Percentiles rank a stretch among this genome's conserved stretches.
phyloP scores from a whole-genome alignment of 2,797 vertebrate species.

The Gastrophryne carolinensis region DNA sequence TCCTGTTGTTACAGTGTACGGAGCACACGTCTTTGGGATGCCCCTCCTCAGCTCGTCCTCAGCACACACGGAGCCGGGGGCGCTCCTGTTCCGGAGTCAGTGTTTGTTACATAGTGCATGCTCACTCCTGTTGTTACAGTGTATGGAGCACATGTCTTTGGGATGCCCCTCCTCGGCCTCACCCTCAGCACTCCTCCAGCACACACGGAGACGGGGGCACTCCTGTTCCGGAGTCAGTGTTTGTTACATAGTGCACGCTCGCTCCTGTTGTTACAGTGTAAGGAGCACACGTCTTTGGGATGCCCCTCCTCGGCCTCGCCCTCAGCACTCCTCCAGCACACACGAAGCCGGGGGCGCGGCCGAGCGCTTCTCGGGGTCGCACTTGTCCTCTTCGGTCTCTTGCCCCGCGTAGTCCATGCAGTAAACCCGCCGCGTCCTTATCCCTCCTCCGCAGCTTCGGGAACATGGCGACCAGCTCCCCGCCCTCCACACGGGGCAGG shows the following conservation, averaged over 20 bases:
- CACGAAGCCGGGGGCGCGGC: slow-evolving; percentile 63
- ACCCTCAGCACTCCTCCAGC: too few species aligned
- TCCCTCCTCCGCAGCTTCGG: slow-evolving; percentile 76
- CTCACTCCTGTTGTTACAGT: too few species aligned
- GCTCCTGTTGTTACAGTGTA: neutral
- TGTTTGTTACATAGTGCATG: too few species aligned
- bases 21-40: too few species aligned
- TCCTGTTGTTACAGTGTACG: too few species aligned
- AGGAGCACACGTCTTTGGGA: neutral
- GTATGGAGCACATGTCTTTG: too few species aligned
- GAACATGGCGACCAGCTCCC: slow-evolving; percentile 83
- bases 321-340: slow-evolving; percentile 76
- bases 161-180: too few species aligned
- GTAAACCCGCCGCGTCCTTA: slow-evolving; percentile 71
- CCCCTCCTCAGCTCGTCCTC: too few species aligned
- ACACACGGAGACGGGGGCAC: slow-evolving; percentile 67
- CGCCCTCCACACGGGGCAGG: slow-evolving; percentile 85
- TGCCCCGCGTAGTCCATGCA: slow-evolving; percentile 79
- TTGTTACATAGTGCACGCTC: slow-evolving; percentile 64
- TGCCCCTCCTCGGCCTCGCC: slow-evolving; percentile 30
- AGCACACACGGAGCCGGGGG: too few species aligned
- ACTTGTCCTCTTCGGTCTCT: slow-evolving; percentile 71
- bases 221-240: slow-evolving; percentile 62
- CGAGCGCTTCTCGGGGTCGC: slow-evolving; percentile 69
- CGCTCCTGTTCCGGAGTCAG: too few species aligned